A percentile compares a stretch with the other conserved stretches of the same genome.
Conservation (phyloP, 2,797 vertebrate species). For the Neomorphus geoffroyi region DNA sequence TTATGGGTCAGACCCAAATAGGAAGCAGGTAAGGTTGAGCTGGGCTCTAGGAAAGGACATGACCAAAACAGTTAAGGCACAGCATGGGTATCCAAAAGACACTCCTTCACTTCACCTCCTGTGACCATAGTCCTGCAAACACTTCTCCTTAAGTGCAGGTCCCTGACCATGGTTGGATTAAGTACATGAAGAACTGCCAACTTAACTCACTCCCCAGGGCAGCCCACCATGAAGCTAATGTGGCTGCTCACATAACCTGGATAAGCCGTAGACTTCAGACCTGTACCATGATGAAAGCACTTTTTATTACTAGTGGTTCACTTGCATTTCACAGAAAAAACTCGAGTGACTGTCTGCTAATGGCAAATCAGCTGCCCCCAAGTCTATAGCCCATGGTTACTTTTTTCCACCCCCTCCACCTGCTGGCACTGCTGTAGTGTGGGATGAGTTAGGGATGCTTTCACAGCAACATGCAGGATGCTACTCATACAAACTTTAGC, state of each 20-base stretch:
- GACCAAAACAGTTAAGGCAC: background rate
- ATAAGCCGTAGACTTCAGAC: background rate
- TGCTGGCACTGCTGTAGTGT: accelerated
- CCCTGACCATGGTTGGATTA: background rate
- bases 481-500: background rate
- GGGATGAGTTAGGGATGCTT: background rate
- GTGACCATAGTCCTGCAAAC: background rate
- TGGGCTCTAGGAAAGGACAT: background rate
- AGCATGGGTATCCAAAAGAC: background rate
- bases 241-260: background rate
- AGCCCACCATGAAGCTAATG: background rate
- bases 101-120: background rate
- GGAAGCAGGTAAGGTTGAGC: background rate
- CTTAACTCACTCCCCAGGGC: background rate
- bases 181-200: background rate
- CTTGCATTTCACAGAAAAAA: background rate
- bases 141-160: accelerated
- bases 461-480: background rate
- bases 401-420: background rate
- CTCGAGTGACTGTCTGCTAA: background rate
- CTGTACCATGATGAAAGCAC: background rate
- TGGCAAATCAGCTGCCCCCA: background rate
- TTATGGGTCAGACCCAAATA: background rate
- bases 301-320: background rate
- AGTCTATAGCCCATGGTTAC: background rate